phyloP scores from a whole-genome alignment of 1,140 invertebrate species.

The Ptiloglossa arizonensis region DNA sequence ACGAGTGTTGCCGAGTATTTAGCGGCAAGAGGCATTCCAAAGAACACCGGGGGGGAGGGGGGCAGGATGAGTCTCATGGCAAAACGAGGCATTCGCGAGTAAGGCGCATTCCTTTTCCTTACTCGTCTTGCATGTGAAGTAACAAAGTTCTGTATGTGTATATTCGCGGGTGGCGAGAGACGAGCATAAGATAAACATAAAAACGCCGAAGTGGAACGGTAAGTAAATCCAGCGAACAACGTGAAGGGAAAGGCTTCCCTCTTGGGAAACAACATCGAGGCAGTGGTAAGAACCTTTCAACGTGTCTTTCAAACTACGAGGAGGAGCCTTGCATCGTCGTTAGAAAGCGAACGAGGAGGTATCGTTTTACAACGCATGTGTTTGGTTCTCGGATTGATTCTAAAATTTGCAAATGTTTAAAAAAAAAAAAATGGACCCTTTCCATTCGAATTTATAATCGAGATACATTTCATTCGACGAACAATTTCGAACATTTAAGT shows the following conservation, averaged over 20 bases:
- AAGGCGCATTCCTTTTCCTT: conserved; percentile 29
- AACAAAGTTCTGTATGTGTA: conserved; percentile 25
- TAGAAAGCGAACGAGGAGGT: conserved; percentile 44
- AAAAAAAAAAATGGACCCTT: background rate
- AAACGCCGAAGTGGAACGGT: conserved; percentile 50
- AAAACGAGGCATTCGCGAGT: conserved; percentile 2
- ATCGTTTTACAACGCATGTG: background rate
- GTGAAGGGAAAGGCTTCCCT: conserved; percentile 53
- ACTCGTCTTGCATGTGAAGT: conserved; percentile 14
- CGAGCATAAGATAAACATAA: conserved; percentile 49
- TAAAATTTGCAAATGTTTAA: background rate
- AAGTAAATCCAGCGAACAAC: conserved; percentile 46
- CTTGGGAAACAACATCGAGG: conserved; percentile 31
- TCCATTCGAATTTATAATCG: too few relatives aligned
- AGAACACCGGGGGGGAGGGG: background rate
- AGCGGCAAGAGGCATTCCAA: conserved; percentile 5
- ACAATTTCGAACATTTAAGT: too few relatives aligned
- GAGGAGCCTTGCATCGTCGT: conserved; percentile 24
- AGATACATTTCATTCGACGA: too few relatives aligned
- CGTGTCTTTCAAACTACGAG: conserved; percentile 26
- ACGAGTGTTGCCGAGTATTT: conserved; percentile 14
- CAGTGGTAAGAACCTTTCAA: conserved; percentile 34
- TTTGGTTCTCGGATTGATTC: background rate
- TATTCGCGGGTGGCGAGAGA: conserved; percentile 10
- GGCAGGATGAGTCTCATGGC: background rate